Conservation (phyloP, 2,113 vertebrate genomes). For the Colossoma macropomum region DNA sequence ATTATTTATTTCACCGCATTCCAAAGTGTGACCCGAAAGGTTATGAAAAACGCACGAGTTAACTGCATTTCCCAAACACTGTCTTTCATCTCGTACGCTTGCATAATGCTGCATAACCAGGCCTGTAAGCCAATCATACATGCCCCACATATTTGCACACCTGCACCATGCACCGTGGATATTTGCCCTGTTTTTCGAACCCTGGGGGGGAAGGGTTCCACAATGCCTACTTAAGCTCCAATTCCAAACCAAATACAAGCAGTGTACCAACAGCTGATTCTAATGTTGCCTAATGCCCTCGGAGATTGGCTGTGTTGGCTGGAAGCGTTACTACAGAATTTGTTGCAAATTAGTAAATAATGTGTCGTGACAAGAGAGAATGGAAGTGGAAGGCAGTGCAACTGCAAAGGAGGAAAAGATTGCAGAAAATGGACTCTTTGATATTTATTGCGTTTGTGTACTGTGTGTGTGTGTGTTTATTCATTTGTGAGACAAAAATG, state of each 20-base stretch:
- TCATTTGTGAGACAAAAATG: neutral
- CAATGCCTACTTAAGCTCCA: neutral
- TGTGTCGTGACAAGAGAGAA: slow-evolving; percentile 27
- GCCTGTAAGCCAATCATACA: slow-evolving; percentile 60
- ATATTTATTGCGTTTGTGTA: neutral
- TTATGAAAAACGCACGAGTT: neutral
- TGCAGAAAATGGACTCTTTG: neutral
- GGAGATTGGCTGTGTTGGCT: neutral
- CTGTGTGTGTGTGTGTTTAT: neutral
- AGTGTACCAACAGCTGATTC: slow-evolving; percentile 29
- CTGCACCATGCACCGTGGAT: slow-evolving; percentile 57
- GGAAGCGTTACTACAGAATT: slow-evolving; percentile 28
- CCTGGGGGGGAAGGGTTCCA: slow-evolving; percentile 36
- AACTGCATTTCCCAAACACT: neutral
- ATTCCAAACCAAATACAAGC: slow-evolving; percentile 36
- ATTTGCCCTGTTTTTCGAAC: slow-evolving; percentile 54
- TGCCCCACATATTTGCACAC: slow-evolving; percentile 57
- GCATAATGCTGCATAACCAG: slow-evolving; percentile 39
- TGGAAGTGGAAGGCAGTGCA: slow-evolving; percentile 1
- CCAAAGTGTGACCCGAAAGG: slow-evolving; percentile 16
- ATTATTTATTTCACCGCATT: slow-evolving; percentile 29
- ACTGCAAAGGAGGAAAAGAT: neutral
- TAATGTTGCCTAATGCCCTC: slow-evolving; percentile 14
- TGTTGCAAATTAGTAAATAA: slow-evolving; percentile 48
- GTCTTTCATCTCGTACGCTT: neutral